Conservation (phyloP, 2,888 invertebrate genomes). For the Drosophila mayaguana region DNA sequence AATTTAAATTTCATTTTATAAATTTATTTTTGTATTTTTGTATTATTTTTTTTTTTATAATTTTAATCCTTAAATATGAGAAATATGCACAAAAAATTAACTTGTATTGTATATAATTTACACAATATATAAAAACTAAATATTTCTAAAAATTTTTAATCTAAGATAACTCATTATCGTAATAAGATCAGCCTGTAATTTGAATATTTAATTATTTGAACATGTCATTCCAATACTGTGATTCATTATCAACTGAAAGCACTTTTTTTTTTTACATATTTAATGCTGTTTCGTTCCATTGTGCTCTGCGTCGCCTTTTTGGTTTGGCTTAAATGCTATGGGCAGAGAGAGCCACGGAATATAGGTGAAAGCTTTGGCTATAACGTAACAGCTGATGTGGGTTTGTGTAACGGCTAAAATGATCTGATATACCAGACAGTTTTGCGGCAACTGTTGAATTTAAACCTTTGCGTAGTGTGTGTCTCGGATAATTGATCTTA, state of each 20-base stretch:
- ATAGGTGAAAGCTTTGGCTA: constrained; percentile 52
- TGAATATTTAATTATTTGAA: no score
- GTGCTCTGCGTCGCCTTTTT: background rate
- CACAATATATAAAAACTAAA: no score
- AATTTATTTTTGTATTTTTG: no score
- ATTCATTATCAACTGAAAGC: no score
- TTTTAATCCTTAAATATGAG: no score
- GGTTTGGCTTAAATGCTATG: constrained; percentile 16
- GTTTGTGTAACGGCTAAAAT: constrained; percentile 20
- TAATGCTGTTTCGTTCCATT: background rate
- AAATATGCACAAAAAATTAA: background rate
- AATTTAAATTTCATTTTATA: no score
- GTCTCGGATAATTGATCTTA: constrained; percentile 13
- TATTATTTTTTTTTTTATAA: no score
- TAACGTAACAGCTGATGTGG: background rate
- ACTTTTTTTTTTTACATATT: background rate
- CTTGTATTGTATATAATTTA: no score
- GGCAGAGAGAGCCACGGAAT: constrained; percentile 14
- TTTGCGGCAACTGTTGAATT: background rate
- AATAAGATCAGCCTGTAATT: no score
- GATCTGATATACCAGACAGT: constrained; percentile 21
- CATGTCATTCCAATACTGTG: no score
- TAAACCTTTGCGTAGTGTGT: background rate
- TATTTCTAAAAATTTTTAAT: no score
- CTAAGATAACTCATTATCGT: no score